phyloP scores from a whole-genome alignment of 2,113 vertebrate species.

The Hippoglossus stenolepis region DNA sequence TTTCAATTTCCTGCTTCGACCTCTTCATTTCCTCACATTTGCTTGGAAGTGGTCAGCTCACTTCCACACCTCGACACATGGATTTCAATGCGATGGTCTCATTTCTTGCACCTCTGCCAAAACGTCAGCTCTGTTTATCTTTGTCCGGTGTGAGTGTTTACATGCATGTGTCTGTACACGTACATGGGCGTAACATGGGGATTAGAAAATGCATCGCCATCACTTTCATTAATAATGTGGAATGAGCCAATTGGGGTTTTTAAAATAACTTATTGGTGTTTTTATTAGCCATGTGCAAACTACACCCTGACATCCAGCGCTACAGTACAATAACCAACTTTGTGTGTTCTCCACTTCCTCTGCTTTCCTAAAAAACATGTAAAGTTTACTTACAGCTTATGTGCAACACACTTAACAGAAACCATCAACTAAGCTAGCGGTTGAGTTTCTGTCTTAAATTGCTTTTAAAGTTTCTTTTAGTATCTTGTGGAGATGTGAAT shows the following conservation, averaged over 20 bases:
- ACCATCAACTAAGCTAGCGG: slow-evolving; percentile 8
- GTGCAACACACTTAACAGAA: background rate
- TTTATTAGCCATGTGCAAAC: slow-evolving; percentile 13
- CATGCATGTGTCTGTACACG: background rate
- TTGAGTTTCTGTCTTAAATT: slow-evolving; percentile 8
- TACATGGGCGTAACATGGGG: background rate
- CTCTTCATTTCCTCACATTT: slow-evolving; percentile 11
- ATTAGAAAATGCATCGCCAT: slow-evolving; percentile 36
- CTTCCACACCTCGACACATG: slow-evolving; percentile 14
- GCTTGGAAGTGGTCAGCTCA: background rate
- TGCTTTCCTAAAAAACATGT: background rate
- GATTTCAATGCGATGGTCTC: slow-evolving; percentile 22
- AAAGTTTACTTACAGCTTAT: slow-evolving; percentile 3
- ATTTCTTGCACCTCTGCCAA: slow-evolving; percentile 30
- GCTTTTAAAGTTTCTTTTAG: background rate
- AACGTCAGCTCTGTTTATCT: slow-evolving; percentile 15
- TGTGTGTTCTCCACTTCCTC: slow-evolving; percentile 2
- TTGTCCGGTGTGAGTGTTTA: background rate
- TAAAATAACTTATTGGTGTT: slow-evolving; percentile 22
- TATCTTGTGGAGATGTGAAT: slow-evolving; percentile 11
- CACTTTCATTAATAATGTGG: slow-evolving; percentile 29
- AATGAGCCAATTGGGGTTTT: slow-evolving; percentile 10
- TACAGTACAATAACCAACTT: slow-evolving; percentile 19
- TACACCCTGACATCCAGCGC: slow-evolving; percentile 11
- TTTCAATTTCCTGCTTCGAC: background rate